Conservation (phyloP, 2,113 vertebrate species). For the Amazona vittata region DNA sequence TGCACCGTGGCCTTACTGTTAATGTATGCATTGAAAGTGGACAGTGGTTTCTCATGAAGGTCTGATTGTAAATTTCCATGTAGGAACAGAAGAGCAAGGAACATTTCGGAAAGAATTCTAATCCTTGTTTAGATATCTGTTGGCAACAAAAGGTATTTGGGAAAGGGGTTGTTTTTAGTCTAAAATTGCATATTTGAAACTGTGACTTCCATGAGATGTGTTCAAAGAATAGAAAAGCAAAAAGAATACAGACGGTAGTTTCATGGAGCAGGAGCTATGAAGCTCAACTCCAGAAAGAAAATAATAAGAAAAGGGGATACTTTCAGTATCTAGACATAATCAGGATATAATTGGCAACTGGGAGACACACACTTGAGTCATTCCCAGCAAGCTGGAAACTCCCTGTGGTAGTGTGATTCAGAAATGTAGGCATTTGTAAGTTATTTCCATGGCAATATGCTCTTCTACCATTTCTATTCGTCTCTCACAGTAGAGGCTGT, state of each 20-base stretch:
- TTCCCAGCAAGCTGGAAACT: conserved; percentile 34
- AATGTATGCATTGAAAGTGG: not conserved
- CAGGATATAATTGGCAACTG: conserved; percentile 8
- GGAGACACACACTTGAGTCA: conserved; percentile 38
- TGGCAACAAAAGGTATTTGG: not conserved
- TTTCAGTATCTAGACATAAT: conserved; percentile 14
- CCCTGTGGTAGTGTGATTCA: conserved; percentile 46
- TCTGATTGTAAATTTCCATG: not conserved
- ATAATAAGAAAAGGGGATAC: not conserved
- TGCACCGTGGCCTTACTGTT: not conserved
- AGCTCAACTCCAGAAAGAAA: not conserved
- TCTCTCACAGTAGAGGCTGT: not conserved
- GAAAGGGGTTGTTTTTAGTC: not conserved
- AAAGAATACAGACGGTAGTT: not conserved
- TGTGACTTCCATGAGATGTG: not conserved
- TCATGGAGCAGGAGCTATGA: not conserved
- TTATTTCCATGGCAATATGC: conserved; percentile 46
- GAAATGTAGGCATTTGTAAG: conserved; percentile 22
- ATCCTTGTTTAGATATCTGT: not conserved
- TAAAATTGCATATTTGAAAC: not conserved
- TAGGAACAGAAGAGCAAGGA: not conserved
- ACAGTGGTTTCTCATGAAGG: not conserved
- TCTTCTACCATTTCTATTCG: not conserved
- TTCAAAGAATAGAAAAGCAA: not conserved
- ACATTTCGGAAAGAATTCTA: not conserved